Evolutionary conservation across 2,113 vertebrate genomes (phyloP).

Genomic region (Aldabrachelys gigantea): DNA sequence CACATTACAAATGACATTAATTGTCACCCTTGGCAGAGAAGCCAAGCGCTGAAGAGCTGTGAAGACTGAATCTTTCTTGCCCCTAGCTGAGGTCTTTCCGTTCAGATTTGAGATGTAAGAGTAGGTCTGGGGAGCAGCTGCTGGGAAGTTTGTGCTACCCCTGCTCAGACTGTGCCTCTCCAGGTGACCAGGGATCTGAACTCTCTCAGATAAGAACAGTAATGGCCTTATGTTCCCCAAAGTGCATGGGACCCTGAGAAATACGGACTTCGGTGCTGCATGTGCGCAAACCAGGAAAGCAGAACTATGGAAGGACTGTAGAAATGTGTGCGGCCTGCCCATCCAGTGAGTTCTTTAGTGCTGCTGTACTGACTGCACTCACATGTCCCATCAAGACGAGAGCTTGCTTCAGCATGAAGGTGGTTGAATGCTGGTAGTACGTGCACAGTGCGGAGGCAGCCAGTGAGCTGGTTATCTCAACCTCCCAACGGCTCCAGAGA

Average conservation of each 20-base stretch:
- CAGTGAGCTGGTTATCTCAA: neutral
- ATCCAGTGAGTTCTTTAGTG: neutral
- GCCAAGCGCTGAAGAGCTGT: neutral
- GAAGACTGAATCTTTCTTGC: neutral
- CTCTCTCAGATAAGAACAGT: neutral
- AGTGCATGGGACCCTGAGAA: neutral
- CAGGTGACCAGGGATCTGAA: neutral
- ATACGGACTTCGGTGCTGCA: slow-evolving; percentile 8
- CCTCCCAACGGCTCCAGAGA: neutral
- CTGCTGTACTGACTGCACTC: neutral
- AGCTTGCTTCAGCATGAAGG: neutral
- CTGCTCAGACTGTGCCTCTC: neutral
- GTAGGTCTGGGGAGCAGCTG: neutral
- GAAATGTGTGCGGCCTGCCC: slow-evolving; percentile 35
- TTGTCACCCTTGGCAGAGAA: neutral
- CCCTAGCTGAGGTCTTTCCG: neutral
- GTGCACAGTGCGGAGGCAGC: neutral
- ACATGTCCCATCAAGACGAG: slow-evolving; percentile 49
- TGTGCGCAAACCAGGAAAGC: neutral
- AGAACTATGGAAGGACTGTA: neutral
- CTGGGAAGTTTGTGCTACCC: neutral
- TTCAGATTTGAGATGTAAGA: neutral
- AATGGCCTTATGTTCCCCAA: neutral
- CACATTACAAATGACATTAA: neutral
- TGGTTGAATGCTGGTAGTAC: neutral